Evolutionary conservation across 2,113 vertebrate species (phyloP).

Genomic region (pig (Sus scrofa)): DNA sequence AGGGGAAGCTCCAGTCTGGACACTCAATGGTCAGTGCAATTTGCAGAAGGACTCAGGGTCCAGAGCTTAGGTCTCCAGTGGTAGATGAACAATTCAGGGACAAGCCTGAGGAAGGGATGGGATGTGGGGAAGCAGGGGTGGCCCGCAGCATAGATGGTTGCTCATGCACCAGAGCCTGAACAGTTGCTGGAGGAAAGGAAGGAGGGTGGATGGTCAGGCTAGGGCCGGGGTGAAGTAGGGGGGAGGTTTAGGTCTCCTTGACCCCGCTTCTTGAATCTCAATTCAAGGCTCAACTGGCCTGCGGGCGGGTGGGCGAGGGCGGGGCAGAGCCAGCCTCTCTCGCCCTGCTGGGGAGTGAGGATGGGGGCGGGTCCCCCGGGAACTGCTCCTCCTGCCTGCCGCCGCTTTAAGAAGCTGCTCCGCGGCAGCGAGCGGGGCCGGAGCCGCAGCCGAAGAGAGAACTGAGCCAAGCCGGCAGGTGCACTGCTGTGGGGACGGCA

Average conservation of each 20-base stretch:
- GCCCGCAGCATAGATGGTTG: not conserved
- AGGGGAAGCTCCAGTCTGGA: not conserved
- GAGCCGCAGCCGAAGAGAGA: constrained; percentile 61
- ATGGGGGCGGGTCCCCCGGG: constrained; percentile 77
- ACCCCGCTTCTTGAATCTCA: not conserved
- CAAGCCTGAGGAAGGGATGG: not conserved
- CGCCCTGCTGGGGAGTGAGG: constrained; percentile 27
- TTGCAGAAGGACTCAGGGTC: not conserved
- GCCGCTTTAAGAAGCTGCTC: constrained; percentile 89
- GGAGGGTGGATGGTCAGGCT: not conserved
- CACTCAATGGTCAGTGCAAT: not conserved
- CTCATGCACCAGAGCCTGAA: not conserved
- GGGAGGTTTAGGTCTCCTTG: not conserved
- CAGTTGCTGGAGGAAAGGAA: not conserved
- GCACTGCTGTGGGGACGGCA: constrained; percentile 68
- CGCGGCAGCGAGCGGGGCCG: constrained; percentile 64
- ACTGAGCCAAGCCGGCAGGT: constrained; percentile 81
- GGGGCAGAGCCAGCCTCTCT: constrained; percentile 51
- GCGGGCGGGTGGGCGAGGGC: not conserved
- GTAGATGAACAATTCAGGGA: not conserved
- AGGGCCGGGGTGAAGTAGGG: not conserved
- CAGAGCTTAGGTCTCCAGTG: not conserved
- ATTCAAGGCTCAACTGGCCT: not conserved
- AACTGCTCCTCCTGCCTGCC: constrained; percentile 83
- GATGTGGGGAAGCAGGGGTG: not conserved